A percentile compares a stretch with the other conserved stretches of the same genome.
Conservation (phyloP, 2,113 vertebrate genomes). For the Bubo blakistoni region DNA sequence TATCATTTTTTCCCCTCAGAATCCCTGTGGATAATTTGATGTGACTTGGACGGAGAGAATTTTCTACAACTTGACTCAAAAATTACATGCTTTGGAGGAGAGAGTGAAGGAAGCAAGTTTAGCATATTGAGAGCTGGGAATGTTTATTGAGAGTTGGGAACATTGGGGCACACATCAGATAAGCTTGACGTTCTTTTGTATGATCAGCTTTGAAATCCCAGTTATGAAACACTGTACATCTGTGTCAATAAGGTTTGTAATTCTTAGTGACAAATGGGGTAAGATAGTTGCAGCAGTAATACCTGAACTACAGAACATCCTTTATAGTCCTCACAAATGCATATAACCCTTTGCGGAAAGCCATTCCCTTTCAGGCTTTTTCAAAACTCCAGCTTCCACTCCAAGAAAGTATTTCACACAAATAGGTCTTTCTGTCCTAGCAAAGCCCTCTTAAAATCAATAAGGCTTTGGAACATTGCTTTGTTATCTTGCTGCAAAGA, state of each 20-base stretch:
- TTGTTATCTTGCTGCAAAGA: background rate
- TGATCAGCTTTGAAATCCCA: background rate
- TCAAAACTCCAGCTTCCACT: background rate
- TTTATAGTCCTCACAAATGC: background rate
- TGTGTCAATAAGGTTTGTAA: background rate
- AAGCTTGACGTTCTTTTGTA: background rate
- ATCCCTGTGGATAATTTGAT: conserved; percentile 39
- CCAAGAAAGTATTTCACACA: background rate
- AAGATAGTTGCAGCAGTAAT: background rate
- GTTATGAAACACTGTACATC: background rate
- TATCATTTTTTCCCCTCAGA: conserved; percentile 2
- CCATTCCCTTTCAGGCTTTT: background rate
- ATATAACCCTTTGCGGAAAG: background rate
- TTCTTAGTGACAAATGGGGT: background rate
- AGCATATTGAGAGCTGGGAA: background rate
- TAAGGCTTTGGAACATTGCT: conserved; percentile 2
- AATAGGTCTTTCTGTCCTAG: background rate
- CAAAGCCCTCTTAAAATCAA: conserved; percentile 10
- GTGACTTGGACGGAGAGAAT: background rate
- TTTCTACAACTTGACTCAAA: conserved; percentile 18
- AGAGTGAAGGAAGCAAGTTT: background rate
- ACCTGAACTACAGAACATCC: background rate
- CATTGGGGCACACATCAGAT: background rate
- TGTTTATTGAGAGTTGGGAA: background rate
- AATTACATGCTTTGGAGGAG: background rate